Evolutionary conservation across 2,113 vertebrate genomes (phyloP).

Genomic region (Sphaerodactylus townsendi): DNA sequence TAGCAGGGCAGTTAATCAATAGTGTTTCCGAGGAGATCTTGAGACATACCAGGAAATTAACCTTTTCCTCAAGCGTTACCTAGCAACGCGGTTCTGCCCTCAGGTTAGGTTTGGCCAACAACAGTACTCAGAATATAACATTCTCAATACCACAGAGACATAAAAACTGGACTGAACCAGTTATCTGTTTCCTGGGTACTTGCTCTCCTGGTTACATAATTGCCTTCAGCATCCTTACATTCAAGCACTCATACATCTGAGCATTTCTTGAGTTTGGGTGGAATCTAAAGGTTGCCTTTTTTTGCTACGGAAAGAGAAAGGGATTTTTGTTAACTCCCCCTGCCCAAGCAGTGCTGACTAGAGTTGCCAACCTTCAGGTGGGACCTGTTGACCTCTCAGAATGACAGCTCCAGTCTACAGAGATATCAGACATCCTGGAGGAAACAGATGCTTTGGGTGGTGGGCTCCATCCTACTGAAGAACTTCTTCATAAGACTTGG

Average conservation of each 20-base stretch:
- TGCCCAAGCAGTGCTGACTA: too few relatives aligned
- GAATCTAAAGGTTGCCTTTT: too few relatives aligned
- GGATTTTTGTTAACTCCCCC: too few relatives aligned
- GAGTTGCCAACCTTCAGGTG: too few relatives aligned
- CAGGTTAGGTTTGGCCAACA: background rate
- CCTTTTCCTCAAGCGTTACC: constrained; percentile 1
- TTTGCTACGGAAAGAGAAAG: too few relatives aligned
- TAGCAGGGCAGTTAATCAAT: background rate
- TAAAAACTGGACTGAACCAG: background rate
- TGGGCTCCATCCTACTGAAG: too few relatives aligned
- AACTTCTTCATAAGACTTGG: too few relatives aligned
- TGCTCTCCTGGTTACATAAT: constrained; percentile 12
- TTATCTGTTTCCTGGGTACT: constrained; percentile 1
- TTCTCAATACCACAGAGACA: background rate
- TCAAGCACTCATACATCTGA: background rate
- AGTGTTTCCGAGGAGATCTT: background rate
- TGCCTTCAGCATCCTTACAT: constrained; percentile 31
- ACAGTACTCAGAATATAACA: background rate
- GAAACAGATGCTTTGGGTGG: too few relatives aligned
- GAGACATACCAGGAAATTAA: background rate
- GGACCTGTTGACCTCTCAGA: too few relatives aligned
- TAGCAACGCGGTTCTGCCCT: constrained; percentile 18
- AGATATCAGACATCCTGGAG: too few relatives aligned
- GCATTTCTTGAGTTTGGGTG: too few relatives aligned
- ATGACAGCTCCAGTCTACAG: too few relatives aligned